Evolutionary conservation across 2,888 invertebrate species (phyloP), one percentile per base, ranked within the genome.

Genomic region (Apantesis nais): DNA sequence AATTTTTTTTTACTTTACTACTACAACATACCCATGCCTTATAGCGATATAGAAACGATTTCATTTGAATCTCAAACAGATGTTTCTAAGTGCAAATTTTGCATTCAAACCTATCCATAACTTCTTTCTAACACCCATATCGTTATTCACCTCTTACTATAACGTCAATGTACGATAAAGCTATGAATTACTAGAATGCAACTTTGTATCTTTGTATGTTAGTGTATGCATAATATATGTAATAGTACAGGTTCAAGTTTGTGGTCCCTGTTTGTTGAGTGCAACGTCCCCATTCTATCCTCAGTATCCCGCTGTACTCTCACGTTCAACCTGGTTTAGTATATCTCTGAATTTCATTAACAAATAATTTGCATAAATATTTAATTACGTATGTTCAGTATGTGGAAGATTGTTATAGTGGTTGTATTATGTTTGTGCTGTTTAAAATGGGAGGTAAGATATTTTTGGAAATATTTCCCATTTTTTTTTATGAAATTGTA

Each of bases 211-310:
- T 66, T 34, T 66, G 66, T 29, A 64, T 66, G 31, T 66, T 70
- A 48, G 39, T 84, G 75, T 68, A 81, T 29, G 14, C 29, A 16
- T 2, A 58, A 7, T 65, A 78, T 82, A n/a, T n/a, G n/a, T n/a
- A 83, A 82, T 83, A 76, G 80, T 83, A 77, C 78, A 76, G 76
- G 82, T 83, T 80, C 77, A 78, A 78, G 83, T 81, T 81, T 72
- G 75, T 73, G 71, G 62, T 69, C 79, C 83, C 79, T 73, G 84
- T 78, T 78, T 75, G 83, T 83, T 74, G 73, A 77, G 93, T 86
- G 89, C 92, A 93, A 89, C 81, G 92, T 83, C 86, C 93, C 76
- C 89, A 86, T 87, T 89, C 88, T 82, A 85, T 85, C 79, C 79
- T 79, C 80, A 80, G 83, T 83, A 85, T 88, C 86, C 84, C 80